Evolutionary conservation across 2,113 vertebrate species (phyloP).

Genomic region (Neogale vison): DNA sequence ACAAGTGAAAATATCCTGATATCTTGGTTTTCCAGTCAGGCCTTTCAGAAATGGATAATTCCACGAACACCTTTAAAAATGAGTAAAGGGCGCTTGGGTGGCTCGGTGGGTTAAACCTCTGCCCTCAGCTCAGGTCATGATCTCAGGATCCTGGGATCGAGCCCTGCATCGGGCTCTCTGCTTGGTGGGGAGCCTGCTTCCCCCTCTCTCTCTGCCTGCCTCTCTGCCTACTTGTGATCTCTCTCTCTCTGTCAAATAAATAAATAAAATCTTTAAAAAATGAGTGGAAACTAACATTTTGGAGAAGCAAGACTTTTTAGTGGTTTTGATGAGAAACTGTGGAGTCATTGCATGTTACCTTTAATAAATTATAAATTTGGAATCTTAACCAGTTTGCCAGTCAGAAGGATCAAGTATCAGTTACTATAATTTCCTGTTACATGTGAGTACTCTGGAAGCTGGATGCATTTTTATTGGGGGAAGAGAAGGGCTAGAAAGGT

Average conservation of each 20-base stretch:
- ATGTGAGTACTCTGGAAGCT: neutral
- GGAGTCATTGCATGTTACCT: neutral
- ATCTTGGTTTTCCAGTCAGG: neutral
- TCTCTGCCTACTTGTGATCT: too few species aligned
- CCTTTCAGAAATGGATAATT: neutral
- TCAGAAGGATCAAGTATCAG: neutral
- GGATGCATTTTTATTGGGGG: neutral
- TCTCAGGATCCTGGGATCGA: too few species aligned
- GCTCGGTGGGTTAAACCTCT: too few species aligned
- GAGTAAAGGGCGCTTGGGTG: neutral
- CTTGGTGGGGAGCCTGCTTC: too few species aligned
- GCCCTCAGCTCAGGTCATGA: too few species aligned
- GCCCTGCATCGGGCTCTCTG: too few species aligned
- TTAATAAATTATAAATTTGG: neutral
- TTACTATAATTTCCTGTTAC: neutral
- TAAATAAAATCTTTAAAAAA: neutral
- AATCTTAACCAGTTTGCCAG: neutral
- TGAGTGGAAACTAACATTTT: neutral
- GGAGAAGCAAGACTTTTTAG: neutral
- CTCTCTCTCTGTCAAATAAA: too few species aligned
- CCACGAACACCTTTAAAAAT: neutral
- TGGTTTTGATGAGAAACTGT: neutral
- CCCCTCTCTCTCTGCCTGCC: rapidly evolving
- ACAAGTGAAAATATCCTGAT: neutral
- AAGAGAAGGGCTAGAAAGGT: neutral